phyloP scores from a whole-genome alignment of 2,797 vertebrate genomes.

The Chiroxiphia lanceolata region DNA sequence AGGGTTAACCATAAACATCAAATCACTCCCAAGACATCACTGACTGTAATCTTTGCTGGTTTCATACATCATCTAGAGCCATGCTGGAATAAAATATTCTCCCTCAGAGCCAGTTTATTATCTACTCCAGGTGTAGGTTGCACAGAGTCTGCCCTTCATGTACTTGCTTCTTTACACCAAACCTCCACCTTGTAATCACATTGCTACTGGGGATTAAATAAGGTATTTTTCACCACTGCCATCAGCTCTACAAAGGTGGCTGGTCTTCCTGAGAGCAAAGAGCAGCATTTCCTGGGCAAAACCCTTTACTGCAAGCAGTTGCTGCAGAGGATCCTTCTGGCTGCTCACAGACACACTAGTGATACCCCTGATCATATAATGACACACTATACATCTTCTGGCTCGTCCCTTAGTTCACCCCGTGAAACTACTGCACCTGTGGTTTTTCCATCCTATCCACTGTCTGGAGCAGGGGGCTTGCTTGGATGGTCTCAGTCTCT shows the following conservation, averaged over 20 bases:
- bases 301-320: background rate
- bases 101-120: background rate
- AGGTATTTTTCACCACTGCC: background rate
- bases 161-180: background rate
- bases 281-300: background rate
- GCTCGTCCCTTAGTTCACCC: background rate
- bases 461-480: background rate
- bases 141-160: background rate
- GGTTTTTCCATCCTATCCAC: background rate
- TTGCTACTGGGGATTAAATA: background rate
- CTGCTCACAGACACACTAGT: background rate
- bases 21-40: constrained; percentile 41
- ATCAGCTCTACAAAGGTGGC: background rate
- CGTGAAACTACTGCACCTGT: background rate
- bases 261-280: background rate
- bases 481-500: background rate
- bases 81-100: background rate
- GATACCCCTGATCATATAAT: background rate
- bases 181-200: background rate
- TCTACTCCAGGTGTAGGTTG: background rate
- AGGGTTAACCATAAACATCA: constrained; percentile 53
- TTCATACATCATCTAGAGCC: constrained; percentile 25
- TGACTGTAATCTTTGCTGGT: constrained; percentile 20
- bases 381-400: background rate
- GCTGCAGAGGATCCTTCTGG: background rate